A percentile compares a stretch with the other conserved stretches of the same genome.
Conservation (phyloP, 2,888 invertebrate genomes). For the Drosophila incognita region DNA sequence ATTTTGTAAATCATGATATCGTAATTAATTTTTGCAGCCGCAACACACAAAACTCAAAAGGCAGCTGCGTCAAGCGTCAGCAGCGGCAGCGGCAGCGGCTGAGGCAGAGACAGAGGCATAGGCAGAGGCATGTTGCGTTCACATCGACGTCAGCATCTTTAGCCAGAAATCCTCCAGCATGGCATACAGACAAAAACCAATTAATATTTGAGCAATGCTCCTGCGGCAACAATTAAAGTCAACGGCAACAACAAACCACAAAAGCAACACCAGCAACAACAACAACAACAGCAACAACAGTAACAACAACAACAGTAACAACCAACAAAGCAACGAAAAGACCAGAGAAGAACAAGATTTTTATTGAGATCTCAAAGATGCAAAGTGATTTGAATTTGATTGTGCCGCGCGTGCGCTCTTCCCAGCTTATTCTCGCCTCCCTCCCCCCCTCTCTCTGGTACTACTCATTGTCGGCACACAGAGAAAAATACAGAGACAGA, state of each 20-base stretch:
- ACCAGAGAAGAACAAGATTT: conserved; percentile 57
- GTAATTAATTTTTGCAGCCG: conserved; percentile 79
- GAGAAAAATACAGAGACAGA: neutral
- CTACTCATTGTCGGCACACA: conserved; percentile 39
- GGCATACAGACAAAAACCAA: conserved; percentile 75
- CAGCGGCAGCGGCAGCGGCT: conserved; percentile 6
- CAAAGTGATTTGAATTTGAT: conserved; percentile 82
- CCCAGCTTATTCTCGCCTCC: neutral
- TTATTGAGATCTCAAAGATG: conserved; percentile 84
- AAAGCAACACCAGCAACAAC: conserved; percentile 30
- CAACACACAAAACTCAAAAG: conserved; percentile 49
- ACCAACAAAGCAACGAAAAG: conserved; percentile 7
- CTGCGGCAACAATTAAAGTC: conserved; percentile 83
- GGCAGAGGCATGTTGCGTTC: neutral
- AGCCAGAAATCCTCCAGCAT: conserved; percentile 67
- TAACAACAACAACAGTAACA: neutral
- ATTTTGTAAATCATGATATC: conserved; percentile 79
- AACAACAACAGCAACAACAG: neutral
- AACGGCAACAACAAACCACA: conserved; percentile 58
- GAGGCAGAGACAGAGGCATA: neutral
- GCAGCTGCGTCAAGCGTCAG: conserved; percentile 36
- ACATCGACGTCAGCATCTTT: conserved; percentile 43
- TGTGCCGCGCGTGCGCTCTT: conserved; percentile 73
- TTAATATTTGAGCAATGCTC: conserved; percentile 84
- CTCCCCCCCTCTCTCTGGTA: neutral